These are phyloP conservation scores for Drosophila bipectinata DNA, from an alignment of 1,140 invertebrate genomes.

Conservation along the genomic window DNA sequence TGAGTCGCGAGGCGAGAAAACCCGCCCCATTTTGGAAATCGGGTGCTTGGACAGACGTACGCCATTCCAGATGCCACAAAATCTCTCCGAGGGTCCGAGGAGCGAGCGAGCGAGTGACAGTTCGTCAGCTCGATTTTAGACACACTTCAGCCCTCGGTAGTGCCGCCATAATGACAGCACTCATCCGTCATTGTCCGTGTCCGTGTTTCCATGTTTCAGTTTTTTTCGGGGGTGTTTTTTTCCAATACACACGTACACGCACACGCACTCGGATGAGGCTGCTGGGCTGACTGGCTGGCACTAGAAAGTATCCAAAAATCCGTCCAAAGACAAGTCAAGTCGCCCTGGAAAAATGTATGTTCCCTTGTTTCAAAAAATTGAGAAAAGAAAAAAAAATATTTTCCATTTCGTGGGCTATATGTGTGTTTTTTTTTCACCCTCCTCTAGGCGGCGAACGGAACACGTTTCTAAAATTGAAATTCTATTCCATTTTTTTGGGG, in stretches of 20 bases:
- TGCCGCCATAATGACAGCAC: slow-evolving; percentile 71
- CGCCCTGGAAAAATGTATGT: slow-evolving; percentile 49
- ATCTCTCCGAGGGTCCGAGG: slow-evolving; percentile 37
- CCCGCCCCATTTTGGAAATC: slow-evolving; percentile 12
- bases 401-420: slow-evolving; percentile 20
- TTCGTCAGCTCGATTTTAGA: slow-evolving; percentile 79
- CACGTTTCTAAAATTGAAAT: slow-evolving; percentile 82
- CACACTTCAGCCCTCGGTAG: slow-evolving; percentile 57
- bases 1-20: slow-evolving; percentile 26
- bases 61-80: slow-evolving; percentile 57
- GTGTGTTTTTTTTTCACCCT: slow-evolving; percentile 44
- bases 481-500: slow-evolving; percentile 58
- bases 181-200: slow-evolving; percentile 77
- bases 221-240: slow-evolving; percentile 56
- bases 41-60: slow-evolving; percentile 28
- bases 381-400: slow-evolving; percentile 8
- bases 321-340: slow-evolving; percentile 73
- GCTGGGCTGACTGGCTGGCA: background rate
- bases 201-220: slow-evolving; percentile 39
- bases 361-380: slow-evolving; percentile 27
- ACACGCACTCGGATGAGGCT: slow-evolving; percentile 34
- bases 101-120: slow-evolving; percentile 53
- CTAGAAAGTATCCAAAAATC: slow-evolving; percentile 71
- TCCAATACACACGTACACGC: slow-evolving; percentile 50
- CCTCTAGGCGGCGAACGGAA: slow-evolving; percentile 36